Percentiles rank a stretch among this genome's conserved stretches.
Conservation (phyloP, 1,140 invertebrate species). For the Ostrea denselamellosa region DNA sequence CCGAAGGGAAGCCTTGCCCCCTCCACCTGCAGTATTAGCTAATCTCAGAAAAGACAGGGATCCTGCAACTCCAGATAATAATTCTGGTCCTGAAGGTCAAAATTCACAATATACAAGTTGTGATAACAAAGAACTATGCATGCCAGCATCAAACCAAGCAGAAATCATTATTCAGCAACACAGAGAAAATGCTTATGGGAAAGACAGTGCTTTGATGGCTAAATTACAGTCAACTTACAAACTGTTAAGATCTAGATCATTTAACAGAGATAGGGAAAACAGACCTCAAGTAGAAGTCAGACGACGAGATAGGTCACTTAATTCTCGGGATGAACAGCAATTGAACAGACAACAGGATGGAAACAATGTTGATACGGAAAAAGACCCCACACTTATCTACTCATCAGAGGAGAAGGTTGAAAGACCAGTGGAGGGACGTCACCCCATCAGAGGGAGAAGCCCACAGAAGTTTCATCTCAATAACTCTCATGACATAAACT, state of each 20-base stretch:
- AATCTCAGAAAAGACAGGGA: slow-evolving; percentile 10
- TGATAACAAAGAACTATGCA: slow-evolving; percentile 48
- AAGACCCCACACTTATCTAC: slow-evolving; percentile 22
- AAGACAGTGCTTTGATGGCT: slow-evolving; percentile 42
- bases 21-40: slow-evolving; percentile 10
- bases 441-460: neutral
- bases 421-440: neutral
- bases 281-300: slow-evolving; percentile 4
- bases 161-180: slow-evolving; percentile 33
- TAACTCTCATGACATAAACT: slow-evolving; percentile 47
- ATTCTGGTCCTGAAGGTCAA: neutral
- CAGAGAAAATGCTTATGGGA: slow-evolving; percentile 19
- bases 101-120: slow-evolving; percentile 45
- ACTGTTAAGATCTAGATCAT: slow-evolving; percentile 46
- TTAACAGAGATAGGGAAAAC: slow-evolving; percentile 35
- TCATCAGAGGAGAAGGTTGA: slow-evolving; percentile 15
- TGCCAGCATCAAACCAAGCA: slow-evolving; percentile 40
- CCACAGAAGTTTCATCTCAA: slow-evolving; percentile 23
- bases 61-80: neutral
- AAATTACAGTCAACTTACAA: slow-evolving; percentile 51
- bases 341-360: neutral
- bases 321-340: neutral
- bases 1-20: slow-evolving; percentile 38
- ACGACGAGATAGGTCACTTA: neutral
- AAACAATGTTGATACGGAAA: neutral